Percentiles rank a stretch among this genome's conserved stretches.
phyloP scores from a whole-genome alignment of 2,888 invertebrate genomes.

The Amiota minor region DNA sequence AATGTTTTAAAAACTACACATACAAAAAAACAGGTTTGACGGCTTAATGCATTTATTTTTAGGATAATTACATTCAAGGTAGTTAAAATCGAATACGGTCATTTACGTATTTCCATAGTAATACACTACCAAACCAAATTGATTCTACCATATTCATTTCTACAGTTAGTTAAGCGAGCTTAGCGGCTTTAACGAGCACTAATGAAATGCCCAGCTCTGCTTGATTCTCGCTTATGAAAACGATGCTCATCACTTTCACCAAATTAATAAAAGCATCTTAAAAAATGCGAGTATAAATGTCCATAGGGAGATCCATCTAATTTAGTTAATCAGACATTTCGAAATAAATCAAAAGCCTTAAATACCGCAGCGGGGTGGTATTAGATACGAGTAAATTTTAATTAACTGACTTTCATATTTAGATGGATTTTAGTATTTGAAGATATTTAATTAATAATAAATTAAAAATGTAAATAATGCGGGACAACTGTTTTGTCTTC shows the following conservation, averaged over 20 bases:
- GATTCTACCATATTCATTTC: neutral
- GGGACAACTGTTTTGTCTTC: slow-evolving; percentile 55
- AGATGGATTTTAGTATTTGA: slow-evolving; percentile 16
- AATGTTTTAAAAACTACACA: too few relatives aligned
- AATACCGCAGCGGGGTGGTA: slow-evolving; percentile 62
- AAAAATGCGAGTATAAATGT: slow-evolving; percentile 22
- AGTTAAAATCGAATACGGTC: too few relatives aligned
- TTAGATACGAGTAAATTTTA: slow-evolving; percentile 17
- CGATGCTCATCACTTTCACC: slow-evolving; percentile 52
- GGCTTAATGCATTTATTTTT: too few relatives aligned
- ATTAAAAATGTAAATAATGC: slow-evolving; percentile 65
- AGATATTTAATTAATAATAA: slow-evolving; percentile 64
- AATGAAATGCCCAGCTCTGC: slow-evolving; percentile 45
- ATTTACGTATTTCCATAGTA: too few relatives aligned
- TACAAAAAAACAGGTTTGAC: too few relatives aligned
- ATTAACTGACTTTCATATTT: slow-evolving; percentile 4
- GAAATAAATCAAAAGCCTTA: slow-evolving; percentile 63
- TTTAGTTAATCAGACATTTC: slow-evolving; percentile 63
- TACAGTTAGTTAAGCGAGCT: slow-evolving; percentile 30
- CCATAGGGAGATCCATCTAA: slow-evolving; percentile 47
- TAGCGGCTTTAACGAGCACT: slow-evolving; percentile 56
- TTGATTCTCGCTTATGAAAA: neutral
- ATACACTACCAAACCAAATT: slow-evolving; percentile 54
- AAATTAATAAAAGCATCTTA: slow-evolving; percentile 37
- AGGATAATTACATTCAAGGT: too few relatives aligned